Percentiles rank a stretch among this genome's conserved stretches.
Evolutionary conservation across 2,797 vertebrate genomes (phyloP).

Genomic region (Clarias fuscus): DNA sequence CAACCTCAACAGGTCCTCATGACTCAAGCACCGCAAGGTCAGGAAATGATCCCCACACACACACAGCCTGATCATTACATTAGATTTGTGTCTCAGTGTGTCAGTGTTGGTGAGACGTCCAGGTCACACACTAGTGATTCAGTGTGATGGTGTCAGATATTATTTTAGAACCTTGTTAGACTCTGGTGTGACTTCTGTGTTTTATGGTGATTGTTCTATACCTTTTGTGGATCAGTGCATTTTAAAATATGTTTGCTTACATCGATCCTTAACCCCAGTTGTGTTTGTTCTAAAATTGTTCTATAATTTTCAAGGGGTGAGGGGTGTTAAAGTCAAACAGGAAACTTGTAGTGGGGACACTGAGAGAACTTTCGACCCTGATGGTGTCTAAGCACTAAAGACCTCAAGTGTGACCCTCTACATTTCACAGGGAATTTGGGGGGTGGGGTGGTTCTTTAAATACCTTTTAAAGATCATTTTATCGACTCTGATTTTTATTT

Average conservation of each 20-base stretch:
- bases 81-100: not conserved
- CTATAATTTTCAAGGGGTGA: too few relatives aligned
- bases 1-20: constrained; percentile 89
- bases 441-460: too few relatives aligned
- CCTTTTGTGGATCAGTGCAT: not conserved
- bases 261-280: too few relatives aligned
- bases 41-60: constrained; percentile 40
- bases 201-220: not conserved
- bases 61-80: too few relatives aligned
- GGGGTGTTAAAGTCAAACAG: too few relatives aligned
- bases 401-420: too few relatives aligned
- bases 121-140: not conserved
- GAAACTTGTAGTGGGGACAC: too few relatives aligned
- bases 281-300: too few relatives aligned
- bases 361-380: too few relatives aligned
- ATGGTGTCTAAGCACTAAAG: too few relatives aligned
- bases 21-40: constrained; percentile 88
- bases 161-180: not conserved
- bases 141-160: not conserved
- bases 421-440: too few relatives aligned
- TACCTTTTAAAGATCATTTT: not conserved
- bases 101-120: not conserved
- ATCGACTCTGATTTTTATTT: not conserved
- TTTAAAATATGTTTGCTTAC: too few relatives aligned
- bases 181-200: not conserved